Evolutionary conservation across 1,140 invertebrate species (phyloP), one percentile per base, ranked within the genome.

Genomic region (Saccostrea echinata): DNA sequence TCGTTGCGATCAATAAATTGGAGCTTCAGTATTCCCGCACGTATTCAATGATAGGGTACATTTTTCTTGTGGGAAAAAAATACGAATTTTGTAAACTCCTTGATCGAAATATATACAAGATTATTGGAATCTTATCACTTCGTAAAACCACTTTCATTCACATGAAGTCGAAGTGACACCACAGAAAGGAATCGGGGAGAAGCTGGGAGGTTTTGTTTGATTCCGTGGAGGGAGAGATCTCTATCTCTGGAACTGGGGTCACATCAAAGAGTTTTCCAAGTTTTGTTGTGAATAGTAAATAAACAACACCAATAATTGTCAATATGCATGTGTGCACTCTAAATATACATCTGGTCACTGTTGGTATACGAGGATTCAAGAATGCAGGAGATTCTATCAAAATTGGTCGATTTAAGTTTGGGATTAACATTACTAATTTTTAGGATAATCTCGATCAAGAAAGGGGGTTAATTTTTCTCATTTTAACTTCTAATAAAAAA

Each of bases 21-120:
- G n/a, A 24, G n/a, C n/a, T 27, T 8, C 27, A 9, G 27, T 27
- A 24, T 27, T 27, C 64, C 12, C 64, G 64, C 64, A 68, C 64
- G 64, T 68, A 68, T 24, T 24, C 27, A 68, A 3, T 68, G 64
- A 68, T 27, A 76, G 30, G 27, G 27, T 76, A 27, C 24, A 16
- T 30, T 76, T n/a, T 76, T 76, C 68, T 76, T 76, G 68, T 76
- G 68, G 68, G 27, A 76, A 76, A 33, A 76, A 76, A 76, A 13
- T 11, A 76, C 68, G 13, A 27, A 76, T 76, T 76, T 76, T 71
- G 68, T 33, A 76, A 30, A 76, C 64, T 55, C 64, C 64, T 68
- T 24, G 11, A 68, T 68, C 64, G 64, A 68, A 68, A 27, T 68
- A 68, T 68, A 68, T 68, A 68, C 64, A 68, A 68, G 18, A 68